A percentile compares a stretch with the other conserved stretches of the same genome.
These are phyloP conservation scores for Montipora foliosa DNA, from an alignment of 64 coral and sea anemone genomes.

Conservation along the genomic window DNA sequence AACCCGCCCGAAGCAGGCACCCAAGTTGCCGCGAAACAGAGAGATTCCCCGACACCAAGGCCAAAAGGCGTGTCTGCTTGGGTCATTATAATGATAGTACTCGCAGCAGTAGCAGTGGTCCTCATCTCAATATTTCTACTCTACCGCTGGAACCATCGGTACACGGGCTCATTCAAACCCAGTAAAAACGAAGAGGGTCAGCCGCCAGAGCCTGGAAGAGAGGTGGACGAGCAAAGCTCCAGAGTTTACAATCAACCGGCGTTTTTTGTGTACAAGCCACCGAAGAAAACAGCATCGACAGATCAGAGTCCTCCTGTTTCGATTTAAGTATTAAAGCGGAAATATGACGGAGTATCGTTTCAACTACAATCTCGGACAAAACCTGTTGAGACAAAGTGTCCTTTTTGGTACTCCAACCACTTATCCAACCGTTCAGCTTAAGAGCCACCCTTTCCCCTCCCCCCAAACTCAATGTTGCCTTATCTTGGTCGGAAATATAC, in stretches of 20 bases:
- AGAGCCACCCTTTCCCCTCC: no score
- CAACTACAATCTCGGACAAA: no score
- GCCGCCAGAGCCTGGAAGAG: slow-evolving; percentile 19
- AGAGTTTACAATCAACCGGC: slow-evolving; percentile 88
- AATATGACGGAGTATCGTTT: background rate
- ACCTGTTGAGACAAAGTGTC: no score
- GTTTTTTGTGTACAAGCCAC: slow-evolving; percentile 84
- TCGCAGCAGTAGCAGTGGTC: slow-evolving; percentile 76
- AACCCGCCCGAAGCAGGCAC: background rate
- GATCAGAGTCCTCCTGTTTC: slow-evolving; percentile 35
- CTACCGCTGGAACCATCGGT: slow-evolving; percentile 93
- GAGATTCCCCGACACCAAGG: background rate
- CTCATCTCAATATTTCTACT: slow-evolving; percentile 79
- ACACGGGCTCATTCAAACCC: slow-evolving; percentile 91
- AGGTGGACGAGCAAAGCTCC: slow-evolving; percentile 22
- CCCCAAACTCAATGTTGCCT: no score
- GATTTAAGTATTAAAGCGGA: background rate
- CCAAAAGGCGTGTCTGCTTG: slow-evolving; percentile 59
- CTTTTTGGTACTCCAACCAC: no score
- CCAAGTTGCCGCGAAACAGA: background rate
- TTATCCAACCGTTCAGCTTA: no score
- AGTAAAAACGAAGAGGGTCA: slow-evolving; percentile 55
- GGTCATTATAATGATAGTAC: slow-evolving; percentile 81
- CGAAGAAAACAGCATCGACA: slow-evolving; percentile 14
- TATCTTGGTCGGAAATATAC: no score